Evolutionary conservation across 2,888 invertebrate species (phyloP), one percentile per base, ranked within the genome.

Genomic region (Platycheirus rosarum): DNA sequence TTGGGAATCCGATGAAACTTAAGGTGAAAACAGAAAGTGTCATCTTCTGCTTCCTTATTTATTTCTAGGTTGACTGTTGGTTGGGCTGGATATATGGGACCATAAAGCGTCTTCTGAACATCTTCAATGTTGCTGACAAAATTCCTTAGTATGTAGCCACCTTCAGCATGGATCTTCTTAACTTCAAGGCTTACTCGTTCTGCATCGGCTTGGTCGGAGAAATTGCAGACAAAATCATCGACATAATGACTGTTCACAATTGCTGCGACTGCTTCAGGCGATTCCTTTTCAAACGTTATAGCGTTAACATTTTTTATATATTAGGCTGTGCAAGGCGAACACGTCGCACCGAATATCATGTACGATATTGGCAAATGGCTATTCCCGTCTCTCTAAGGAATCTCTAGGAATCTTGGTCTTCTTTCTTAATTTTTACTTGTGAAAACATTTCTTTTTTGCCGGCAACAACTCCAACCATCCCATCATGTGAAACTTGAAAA

Each of bases 21-120:
- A 3, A 87, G 76, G 1, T 18, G n/a, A 1, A 46, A 23, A 7
- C 46, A n/a, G 2, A 46, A 46, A 1, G 46, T 35, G 65, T 86
- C 86, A 3, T 29, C 32, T 2, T 69, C 20, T 2, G 26, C 20
- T 11, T 14, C 37, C 44, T 63, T 40, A 32, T 76, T 26, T 23
- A 20, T 5, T 18, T 48, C 46, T n/a, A 23, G 2, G 9, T 48
- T 26, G 3, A 13, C 14, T 46, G 23, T 7, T 23, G 46, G 11
- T 13, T 46, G 11, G 2, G n/a, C 11, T 46, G 46, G 18, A n/a
- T 6, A 1, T 46, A 13, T 20, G 0, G 14, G 8, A 5, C 2
- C 8, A 6, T 55, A 37, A 7, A 11, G 8, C 1, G 1, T 46
- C n/a, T 46, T 23, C 16, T n/a, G 20, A 1, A 46, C 6, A n/a